A percentile compares a stretch with the other conserved stretches of the same genome.
phyloP scores from a whole-genome alignment of 2,797 vertebrate species.

The Eleutherodactylus coqui region DNA sequence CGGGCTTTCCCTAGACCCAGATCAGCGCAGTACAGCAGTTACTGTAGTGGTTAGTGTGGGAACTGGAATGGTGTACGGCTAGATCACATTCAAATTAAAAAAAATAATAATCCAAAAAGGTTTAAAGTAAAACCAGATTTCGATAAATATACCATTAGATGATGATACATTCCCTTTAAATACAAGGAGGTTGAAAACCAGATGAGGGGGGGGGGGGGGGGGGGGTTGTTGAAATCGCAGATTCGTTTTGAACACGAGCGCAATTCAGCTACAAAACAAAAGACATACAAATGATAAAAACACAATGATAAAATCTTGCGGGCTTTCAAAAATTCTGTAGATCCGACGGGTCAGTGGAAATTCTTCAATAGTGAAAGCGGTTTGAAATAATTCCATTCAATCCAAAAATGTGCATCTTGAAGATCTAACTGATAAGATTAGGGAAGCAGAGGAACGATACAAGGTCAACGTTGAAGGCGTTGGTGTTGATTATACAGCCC shows the following conservation, averaged over 20 bases:
- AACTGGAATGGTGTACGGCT: too few relatives aligned
- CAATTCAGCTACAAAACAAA: background rate
- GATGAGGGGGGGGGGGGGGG: background rate
- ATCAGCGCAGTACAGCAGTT: too few relatives aligned
- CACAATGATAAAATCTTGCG: background rate
- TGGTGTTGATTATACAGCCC: background rate
- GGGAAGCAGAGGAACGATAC: slow-evolving; percentile 25
- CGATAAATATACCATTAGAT: background rate
- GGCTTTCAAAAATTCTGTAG: slow-evolving; percentile 19
- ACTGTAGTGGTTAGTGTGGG: too few relatives aligned
- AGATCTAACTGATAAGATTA: slow-evolving; percentile 1
- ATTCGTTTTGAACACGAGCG: background rate
- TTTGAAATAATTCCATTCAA: background rate
- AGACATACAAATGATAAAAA: background rate
- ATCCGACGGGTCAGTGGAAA: slow-evolving; percentile 17
- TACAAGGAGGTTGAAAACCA: background rate
- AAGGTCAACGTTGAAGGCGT: slow-evolving; percentile 12
- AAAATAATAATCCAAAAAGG: too few relatives aligned
- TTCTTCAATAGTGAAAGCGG: background rate
- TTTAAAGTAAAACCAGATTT: background rate
- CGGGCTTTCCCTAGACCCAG: too few relatives aligned
- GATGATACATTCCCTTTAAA: slow-evolving; percentile 5
- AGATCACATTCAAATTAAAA: background rate
- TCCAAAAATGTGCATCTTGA: slow-evolving; percentile 10
- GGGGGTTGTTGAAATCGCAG: too few relatives aligned